phyloP scores from a whole-genome alignment of 2,888 invertebrate genomes.

The Dasypogon diadema region DNA sequence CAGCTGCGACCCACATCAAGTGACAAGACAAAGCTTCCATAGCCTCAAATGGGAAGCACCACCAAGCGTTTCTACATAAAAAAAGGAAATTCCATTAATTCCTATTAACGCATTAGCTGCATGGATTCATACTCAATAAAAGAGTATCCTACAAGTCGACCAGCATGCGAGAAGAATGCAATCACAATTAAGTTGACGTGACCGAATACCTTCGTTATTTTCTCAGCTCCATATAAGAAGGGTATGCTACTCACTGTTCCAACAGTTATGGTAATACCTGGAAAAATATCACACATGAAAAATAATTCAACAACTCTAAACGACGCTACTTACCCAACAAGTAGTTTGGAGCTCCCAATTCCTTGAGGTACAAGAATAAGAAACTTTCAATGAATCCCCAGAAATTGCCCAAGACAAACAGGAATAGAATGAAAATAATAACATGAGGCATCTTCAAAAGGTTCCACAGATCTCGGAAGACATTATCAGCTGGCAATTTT shows the following conservation, averaged over 20 bases:
- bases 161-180: slow-evolving; percentile 87
- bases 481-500: slow-evolving; percentile 82
- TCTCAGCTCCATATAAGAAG: slow-evolving; percentile 86
- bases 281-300: not conserved
- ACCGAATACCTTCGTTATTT: slow-evolving; percentile 83
- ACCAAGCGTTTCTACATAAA: slow-evolving; percentile 81
- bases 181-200: slow-evolving; percentile 87
- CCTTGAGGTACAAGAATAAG: slow-evolving; percentile 86
- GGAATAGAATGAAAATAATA: slow-evolving; percentile 82
- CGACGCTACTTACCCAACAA: slow-evolving; percentile 74
- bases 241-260: slow-evolving; percentile 87
- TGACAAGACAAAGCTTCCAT: slow-evolving; percentile 88
- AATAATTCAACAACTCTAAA: not conserved
- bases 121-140: slow-evolving; percentile 78
- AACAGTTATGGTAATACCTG: slow-evolving; percentile 85
- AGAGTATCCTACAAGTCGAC: slow-evolving; percentile 85
- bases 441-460: slow-evolving; percentile 84
- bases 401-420: slow-evolving; percentile 85
- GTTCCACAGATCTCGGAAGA: slow-evolving; percentile 80
- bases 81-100: not conserved
- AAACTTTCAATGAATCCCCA: slow-evolving; percentile 93
- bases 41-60: slow-evolving; percentile 90
- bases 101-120: too few species aligned
- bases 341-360: slow-evolving; percentile 85
- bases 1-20: slow-evolving; percentile 91